Percentiles rank a stretch among this genome's conserved stretches.
Conservation (phyloP, 1,140 invertebrate genomes). For the Odontomachus brunneus region DNA sequence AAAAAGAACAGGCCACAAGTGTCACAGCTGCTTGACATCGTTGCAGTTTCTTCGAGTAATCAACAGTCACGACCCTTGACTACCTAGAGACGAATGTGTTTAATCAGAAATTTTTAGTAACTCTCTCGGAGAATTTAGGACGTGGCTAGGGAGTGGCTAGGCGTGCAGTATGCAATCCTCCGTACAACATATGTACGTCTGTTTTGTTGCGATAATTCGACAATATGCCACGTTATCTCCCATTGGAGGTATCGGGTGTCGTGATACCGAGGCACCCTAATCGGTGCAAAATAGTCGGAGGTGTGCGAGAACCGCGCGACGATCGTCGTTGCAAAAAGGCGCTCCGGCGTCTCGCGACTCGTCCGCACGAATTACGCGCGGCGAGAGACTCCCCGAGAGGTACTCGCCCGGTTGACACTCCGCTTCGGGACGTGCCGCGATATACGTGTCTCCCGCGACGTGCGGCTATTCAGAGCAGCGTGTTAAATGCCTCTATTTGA, state of each 20-base stretch:
- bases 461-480: slow-evolving; percentile 38
- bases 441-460: slow-evolving; percentile 1
- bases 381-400: too few relatives aligned
- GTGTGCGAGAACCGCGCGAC: not conserved
- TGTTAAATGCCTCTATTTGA: slow-evolving; percentile 50
- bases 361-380: not conserved
- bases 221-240: slow-evolving; percentile 36
- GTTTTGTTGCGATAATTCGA: slow-evolving; percentile 25
- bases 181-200: too few relatives aligned
- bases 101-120: too few relatives aligned
- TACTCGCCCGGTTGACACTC: not conserved
- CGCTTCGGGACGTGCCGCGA: not conserved
- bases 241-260: slow-evolving; percentile 11
- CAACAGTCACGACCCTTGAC: too few relatives aligned
- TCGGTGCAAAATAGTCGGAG: not conserved
- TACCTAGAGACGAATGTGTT: too few relatives aligned
- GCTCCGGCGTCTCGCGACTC: not conserved
- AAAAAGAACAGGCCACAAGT: too few relatives aligned
- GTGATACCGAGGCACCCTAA: not conserved
- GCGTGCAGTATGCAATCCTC: too few relatives aligned
- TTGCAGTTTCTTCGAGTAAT: too few relatives aligned
- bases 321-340: not conserved
- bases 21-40: too few relatives aligned
- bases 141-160: too few relatives aligned
- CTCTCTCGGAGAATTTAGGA: too few relatives aligned